Percentiles rank a stretch among this genome's conserved stretches.
Conservation (phyloP, 2,113 vertebrate species). For the Percina caprodes region DNA sequence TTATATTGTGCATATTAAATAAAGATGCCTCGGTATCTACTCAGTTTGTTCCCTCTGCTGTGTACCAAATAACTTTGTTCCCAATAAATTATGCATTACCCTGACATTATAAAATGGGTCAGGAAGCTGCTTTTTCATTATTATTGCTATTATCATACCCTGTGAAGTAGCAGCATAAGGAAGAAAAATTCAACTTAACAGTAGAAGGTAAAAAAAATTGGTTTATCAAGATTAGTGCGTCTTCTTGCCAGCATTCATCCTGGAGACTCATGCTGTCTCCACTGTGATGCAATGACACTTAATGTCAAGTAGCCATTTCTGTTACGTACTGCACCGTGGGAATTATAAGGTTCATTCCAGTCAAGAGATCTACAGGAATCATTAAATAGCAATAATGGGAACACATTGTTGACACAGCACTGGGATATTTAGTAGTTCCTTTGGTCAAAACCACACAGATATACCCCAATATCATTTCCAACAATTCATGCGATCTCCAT, state of each 20-base stretch:
- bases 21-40: constrained; percentile 79
- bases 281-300: constrained; percentile 50
- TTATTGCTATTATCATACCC: constrained; percentile 77
- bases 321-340: constrained; percentile 22
- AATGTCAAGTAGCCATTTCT: constrained; percentile 56
- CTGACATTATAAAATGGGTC: constrained; percentile 83
- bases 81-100: constrained; percentile 83
- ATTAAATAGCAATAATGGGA: constrained; percentile 63
- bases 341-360: constrained; percentile 44
- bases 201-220: constrained; percentile 38
- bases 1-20: constrained; percentile 83
- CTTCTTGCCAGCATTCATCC: constrained; percentile 44
- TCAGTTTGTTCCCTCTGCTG: constrained; percentile 81
- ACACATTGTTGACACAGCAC: constrained; percentile 63
- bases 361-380: constrained; percentile 38
- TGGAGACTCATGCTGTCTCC: constrained; percentile 47
- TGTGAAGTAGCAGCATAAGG: constrained; percentile 60
- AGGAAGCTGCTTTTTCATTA: constrained; percentile 78
- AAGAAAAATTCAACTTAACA: constrained; percentile 52
- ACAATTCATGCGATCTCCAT: constrained; percentile 71
- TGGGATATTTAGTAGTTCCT: constrained; percentile 45
- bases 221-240: constrained; percentile 58
- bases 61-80: constrained; percentile 86
- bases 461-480: constrained; percentile 55
- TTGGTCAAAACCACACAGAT: constrained; percentile 42